phyloP scores from a whole-genome alignment of 2,797 vertebrate species.

The Clarias laeviceps region DNA sequence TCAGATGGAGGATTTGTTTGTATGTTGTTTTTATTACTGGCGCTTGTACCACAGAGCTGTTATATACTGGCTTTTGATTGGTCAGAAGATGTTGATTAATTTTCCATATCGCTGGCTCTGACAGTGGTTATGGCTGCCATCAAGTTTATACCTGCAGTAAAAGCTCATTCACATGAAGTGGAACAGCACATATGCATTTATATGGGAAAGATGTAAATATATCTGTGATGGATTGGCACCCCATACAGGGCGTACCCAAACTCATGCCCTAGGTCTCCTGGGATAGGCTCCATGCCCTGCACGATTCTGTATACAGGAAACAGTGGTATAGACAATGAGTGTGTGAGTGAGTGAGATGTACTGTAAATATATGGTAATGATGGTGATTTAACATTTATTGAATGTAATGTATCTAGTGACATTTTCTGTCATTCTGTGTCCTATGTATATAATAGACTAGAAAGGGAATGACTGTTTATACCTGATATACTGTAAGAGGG shows the following conservation, averaged over 20 bases:
- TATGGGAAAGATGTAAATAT: not conserved
- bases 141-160: not conserved
- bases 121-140: not conserved
- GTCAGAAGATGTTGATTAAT: not conserved
- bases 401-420: too few relatives aligned
- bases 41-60: not conserved
- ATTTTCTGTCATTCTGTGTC: too few relatives aligned
- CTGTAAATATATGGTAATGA: too few relatives aligned
- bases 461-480: not conserved
- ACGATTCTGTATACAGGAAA: too few relatives aligned
- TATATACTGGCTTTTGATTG: not conserved
- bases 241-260: too few relatives aligned
- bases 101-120: not conserved
- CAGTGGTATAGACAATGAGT: too few relatives aligned
- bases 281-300: too few relatives aligned
- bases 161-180: not conserved
- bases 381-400: not conserved
- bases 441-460: too few relatives aligned
- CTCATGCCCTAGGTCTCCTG: too few relatives aligned
- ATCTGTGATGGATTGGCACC: too few relatives aligned
- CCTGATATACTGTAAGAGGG: not conserved
- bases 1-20: too few relatives aligned
- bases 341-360: too few relatives aligned
- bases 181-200: not conserved
- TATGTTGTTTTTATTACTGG: not conserved